These are phyloP conservation scores for Myotis brandtii DNA, from an alignment of 2,113 vertebrate species.

Conservation along the genomic window DNA sequence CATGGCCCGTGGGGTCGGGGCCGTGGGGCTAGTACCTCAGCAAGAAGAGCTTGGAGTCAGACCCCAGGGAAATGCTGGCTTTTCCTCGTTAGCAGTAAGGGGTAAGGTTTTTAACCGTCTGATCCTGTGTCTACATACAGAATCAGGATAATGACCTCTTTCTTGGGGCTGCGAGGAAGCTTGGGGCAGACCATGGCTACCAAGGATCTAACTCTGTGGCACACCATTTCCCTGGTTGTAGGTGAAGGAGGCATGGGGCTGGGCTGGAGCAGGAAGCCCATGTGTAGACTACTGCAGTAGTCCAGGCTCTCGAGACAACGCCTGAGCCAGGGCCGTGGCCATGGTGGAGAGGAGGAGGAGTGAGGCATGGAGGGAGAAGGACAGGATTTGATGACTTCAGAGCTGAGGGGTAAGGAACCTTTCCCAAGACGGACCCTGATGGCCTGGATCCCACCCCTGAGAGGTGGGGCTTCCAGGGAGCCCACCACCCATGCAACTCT, in stretches of 20 bases:
- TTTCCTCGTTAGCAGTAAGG: neutral
- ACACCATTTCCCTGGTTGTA: neutral
- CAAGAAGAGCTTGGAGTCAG: neutral
- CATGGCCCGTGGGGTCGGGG: neutral
- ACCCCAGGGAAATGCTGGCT: neutral
- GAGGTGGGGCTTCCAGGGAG: neutral
- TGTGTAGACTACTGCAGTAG: neutral
- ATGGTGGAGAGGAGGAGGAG: too few species aligned
- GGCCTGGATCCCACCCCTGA: neutral
- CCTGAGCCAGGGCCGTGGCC: neutral
- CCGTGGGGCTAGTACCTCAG: accelerated
- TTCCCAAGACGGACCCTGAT: neutral
- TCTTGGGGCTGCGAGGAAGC: too few species aligned
- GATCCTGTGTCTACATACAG: neutral
- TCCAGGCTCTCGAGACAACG: accelerated
- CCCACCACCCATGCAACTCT: too few species aligned
- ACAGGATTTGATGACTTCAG: neutral
- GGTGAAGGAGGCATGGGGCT: neutral
- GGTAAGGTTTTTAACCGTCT: neutral
- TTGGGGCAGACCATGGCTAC: neutral
- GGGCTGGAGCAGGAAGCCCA: neutral
- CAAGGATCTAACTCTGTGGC: neutral
- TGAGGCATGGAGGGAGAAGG: neutral
- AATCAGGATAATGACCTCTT: neutral
- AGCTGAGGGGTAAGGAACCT: neutral